Evolutionary conservation across 2,113 vertebrate species (phyloP), one percentile per base, ranked within the genome.

Genomic region (Arothron firmamentum): DNA sequence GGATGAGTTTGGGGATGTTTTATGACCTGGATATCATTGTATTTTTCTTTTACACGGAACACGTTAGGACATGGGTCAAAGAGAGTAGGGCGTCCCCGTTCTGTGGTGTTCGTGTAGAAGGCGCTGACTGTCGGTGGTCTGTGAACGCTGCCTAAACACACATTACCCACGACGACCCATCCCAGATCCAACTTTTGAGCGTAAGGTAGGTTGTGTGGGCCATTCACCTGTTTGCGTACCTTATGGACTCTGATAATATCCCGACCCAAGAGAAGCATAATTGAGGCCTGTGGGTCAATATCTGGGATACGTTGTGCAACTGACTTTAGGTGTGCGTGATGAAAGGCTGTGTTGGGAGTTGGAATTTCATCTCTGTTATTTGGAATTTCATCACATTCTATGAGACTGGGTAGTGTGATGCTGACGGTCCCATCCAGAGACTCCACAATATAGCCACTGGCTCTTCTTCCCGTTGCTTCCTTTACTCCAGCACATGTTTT

Each of bases 181-280:
- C 78, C 78, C 18, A 81, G 1, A 4, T 81, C 72, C 10, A 77
- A 28, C 16, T 62, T 74, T 23, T 80, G 77, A 6, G 74, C 70
- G 19, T 72, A 79, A 1, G 67, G 47, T 6, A 12, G 1, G 45
- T 81, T 23, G 19, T 71, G 52, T 2, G 71, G 8, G 19, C 70
- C 57, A 52, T 59, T 75, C 13, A 78, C 18, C 47, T 75, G 74
- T 52, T 71, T 50, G 0, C 12, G 42, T 1, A 67, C 49, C 28
- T 62, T 67, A 6, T 69, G 65, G 1, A 52, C 51, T 8, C 51
- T 53, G 0, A 82, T 41, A 0, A 80, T 53, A 31, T 85, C 68
- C 0, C n/a, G 41, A 0, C 66, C 72, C 0, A 74, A 5, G 2
- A 65, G 41, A 2, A 70, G 25, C 25, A 75, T 25, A 0, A 75